These are phyloP conservation scores for Plemyria rubiginata DNA, from an alignment of 2,888 invertebrate species.

Conservation along the genomic window DNA sequence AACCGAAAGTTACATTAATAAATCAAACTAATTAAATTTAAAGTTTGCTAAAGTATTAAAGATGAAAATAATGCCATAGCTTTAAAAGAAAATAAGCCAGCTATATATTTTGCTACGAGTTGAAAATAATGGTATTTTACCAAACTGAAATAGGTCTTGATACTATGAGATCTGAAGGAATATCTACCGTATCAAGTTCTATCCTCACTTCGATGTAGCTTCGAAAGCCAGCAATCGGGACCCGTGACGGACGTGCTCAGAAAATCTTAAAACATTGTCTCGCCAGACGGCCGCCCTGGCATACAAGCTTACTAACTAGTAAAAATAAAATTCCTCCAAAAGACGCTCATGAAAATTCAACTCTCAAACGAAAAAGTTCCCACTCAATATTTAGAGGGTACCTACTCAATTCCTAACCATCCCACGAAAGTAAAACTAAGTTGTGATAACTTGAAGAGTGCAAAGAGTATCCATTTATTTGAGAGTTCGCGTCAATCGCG, in stretches of 20 bases:
- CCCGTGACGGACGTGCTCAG: no score
- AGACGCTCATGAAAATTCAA: conserved; percentile 32
- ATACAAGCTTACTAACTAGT: no score
- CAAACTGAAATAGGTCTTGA: neutral
- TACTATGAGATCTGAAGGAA: no score
- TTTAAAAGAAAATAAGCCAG: neutral
- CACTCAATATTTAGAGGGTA: conserved; percentile 30
- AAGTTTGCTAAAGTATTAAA: conserved; percentile 31
- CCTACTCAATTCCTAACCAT: conserved; percentile 38
- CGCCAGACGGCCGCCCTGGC: no score
- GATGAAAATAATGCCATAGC: conserved; percentile 18
- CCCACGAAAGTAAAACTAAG: conserved; percentile 41
- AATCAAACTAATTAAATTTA: conserved; percentile 44
- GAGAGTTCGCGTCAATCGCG: conserved; percentile 59
- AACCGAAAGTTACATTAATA: conserved; percentile 36
- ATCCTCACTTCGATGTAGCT: no score
- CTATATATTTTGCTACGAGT: neutral
- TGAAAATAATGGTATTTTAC: neutral
- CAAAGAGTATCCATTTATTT: conserved; percentile 54
- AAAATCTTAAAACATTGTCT: no score
- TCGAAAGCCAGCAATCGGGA: no score
- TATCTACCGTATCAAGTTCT: no score
- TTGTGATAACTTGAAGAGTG: conserved; percentile 43
- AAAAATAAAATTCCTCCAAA: conserved; percentile 4
- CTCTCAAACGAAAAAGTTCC: conserved; percentile 30